Evolutionary conservation across 2,797 vertebrate genomes (phyloP), one percentile per base, ranked within the genome.

Genomic region (Aeoliscus strigatus): DNA sequence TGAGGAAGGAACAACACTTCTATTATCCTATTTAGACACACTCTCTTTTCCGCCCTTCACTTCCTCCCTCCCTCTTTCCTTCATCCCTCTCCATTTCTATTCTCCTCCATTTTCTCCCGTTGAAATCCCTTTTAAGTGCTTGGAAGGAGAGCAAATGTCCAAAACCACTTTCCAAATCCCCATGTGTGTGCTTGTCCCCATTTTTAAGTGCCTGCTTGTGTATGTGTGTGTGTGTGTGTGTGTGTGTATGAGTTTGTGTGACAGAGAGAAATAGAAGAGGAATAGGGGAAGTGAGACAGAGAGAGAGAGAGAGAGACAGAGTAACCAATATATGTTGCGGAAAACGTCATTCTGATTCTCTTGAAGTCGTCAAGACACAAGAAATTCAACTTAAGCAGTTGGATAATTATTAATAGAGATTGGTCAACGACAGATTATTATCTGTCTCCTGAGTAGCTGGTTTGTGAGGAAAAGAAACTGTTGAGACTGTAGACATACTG

Each of bases 111-210:
- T 65, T 68, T 63, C n/a, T n/a, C n/a, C n/a, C n/a, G n/a, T n/a
- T 61, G 42, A 73, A 78, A 79, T 77, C 56, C 68, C 30, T 45
- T 73, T 72, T 66, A 70, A 73, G 66, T 70, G 74, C 68, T 75
- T 38, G 56, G 58, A 66, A 75, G 47, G 59, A 64, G 49, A 67
- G 64, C 48, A 75, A 79, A 73, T 73, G 66, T 73, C 75, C 75
- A 71, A 71, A 81, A 63, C 64, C 60, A 60, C 71, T 81, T 67
- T 69, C 50, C 43, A 68, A 82, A 76, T 68, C 68, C 68, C 66
- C 54, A 46, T 70, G 70, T 73, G 73, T 68, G 60, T 60, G 66
- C 69, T 73, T 74, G 64, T 79, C 72, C 72, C 68, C 51, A 52
- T 66, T 70, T 58, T 48, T 62, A 77, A 77, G 52, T 65, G 62